Percentiles rank a stretch among this genome's conserved stretches.
Evolutionary conservation across 2,797 vertebrate genomes (phyloP).

Genomic region (Telmatherina bonti): DNA sequence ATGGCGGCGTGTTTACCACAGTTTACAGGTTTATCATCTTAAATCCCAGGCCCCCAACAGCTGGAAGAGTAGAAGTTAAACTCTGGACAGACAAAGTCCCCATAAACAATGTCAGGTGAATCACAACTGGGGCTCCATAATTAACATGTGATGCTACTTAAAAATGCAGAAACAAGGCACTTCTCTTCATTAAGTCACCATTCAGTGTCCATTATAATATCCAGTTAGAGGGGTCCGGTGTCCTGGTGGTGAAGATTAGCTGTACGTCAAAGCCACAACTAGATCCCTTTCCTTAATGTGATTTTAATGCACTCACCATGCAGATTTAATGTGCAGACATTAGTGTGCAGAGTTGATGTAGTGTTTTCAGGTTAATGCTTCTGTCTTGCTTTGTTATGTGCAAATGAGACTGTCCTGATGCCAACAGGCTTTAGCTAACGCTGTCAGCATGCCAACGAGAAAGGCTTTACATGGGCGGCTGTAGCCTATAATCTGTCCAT

Average conservation of each 20-base stretch:
- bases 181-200: slow-evolving; percentile 38
- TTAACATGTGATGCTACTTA: slow-evolving; percentile 18
- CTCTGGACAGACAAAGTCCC: not conserved
- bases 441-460: slow-evolving; percentile 47
- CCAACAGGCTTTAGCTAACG: slow-evolving; percentile 61
- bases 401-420: slow-evolving; percentile 53
- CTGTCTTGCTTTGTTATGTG: slow-evolving; percentile 57
- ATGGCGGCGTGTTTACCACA: not conserved
- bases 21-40: not conserved
- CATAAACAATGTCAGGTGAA: not conserved
- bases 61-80: not conserved
- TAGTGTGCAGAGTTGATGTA: slow-evolving; percentile 42
- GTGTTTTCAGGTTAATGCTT: slow-evolving; percentile 66
- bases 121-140: not conserved
- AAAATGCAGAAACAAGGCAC: not conserved
- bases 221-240: slow-evolving; percentile 13
- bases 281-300: slow-evolving; percentile 61
- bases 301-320: slow-evolving; percentile 64
- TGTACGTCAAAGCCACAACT: slow-evolving; percentile 53
- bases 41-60: not conserved
- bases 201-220: slow-evolving; percentile 10
- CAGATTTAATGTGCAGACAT: slow-evolving; percentile 65
- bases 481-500: slow-evolving; percentile 48
- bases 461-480: slow-evolving; percentile 40
- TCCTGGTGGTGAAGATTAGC: slow-evolving; percentile 30